Base-by-base conservation (phyloP, 2,113 vertebrate genomes). In the Heterochromis multidens region DNA sequence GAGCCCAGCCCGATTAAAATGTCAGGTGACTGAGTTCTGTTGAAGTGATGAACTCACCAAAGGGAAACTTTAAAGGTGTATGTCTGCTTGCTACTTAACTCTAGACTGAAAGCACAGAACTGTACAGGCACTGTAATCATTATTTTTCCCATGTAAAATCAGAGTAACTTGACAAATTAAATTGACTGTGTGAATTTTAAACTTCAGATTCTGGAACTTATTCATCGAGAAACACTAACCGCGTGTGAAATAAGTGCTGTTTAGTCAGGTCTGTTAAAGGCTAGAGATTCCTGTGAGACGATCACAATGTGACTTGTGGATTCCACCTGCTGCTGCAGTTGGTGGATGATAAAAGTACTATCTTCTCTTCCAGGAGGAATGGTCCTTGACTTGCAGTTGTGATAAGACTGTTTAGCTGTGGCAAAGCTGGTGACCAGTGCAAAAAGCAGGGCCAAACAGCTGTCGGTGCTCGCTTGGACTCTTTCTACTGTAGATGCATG, bases 381-480 rank as follows among this genome's bases (percentile, higher is more conserved):
- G 67, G 23, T 60, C 12, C 2, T 77, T 72, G 70, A 85, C 52
- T 77, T 82, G 29, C 29, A 16, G 49, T 70, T 57, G 40, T 49
- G 23, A 54, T 56, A 21, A 67, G 23, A 25, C 35, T 13, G 13
- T 57, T 84, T 11, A 43, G 40, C 35, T 70, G 27, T 33, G 77
- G 56, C 27, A 56, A 27, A 70, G 21, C 17, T 3, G 6, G 31
- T 40, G 27, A 79, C 62, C 23, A 17, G 23, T 81, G 60, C 54
- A 79, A 72, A 43, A 9, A 17, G 70, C 23, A 23, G 27, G 23
- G 1, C 74, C 31, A 57, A 62, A 35, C 79, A 87, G 87, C 74
- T 92, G 91, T 46, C 43, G 4, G 7, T 46, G 33, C 37, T 89
- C 82, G n/a, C 87, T 86, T 85, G 65, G 29, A 40, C 27, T 21